Conservation (phyloP, 2,888 invertebrate species). For the Monoplex corrugatus region DNA sequence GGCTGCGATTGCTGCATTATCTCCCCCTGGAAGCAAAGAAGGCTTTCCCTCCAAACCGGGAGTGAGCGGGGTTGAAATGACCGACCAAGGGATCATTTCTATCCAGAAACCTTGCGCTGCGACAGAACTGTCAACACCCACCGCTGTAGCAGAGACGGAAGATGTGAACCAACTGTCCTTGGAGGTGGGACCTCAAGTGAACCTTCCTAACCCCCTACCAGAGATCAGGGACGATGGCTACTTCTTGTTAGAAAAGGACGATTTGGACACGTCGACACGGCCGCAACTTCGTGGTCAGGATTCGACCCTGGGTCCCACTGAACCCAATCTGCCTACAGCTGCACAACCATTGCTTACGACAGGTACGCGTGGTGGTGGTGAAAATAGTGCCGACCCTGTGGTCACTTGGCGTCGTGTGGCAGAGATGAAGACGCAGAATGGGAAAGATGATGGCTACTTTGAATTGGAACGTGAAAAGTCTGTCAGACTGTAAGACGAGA, state of each 20-base stretch:
- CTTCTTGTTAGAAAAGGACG: slow-evolving; percentile 25
- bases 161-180: neutral
- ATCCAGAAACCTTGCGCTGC: no score
- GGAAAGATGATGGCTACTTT: slow-evolving; percentile 20
- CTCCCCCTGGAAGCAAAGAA: neutral
- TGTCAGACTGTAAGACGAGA: neutral
- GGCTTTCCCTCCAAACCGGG: neutral
- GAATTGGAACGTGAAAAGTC: neutral
- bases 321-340: no score
- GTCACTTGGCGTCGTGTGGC: neutral
- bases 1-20: neutral
- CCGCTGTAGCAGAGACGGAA: neutral
- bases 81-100: no score
- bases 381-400: neutral
- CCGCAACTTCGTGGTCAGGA: no score
- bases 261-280: neutral
- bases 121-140: no score
- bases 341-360: no score
- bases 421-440: neutral
- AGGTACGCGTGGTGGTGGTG: neutral
- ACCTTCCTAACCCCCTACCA: neutral
- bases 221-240: slow-evolving; percentile 12
- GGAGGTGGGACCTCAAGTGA: neutral
- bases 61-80: neutral
- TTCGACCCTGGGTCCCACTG: neutral